A percentile compares a stretch with the other conserved stretches of the same genome.
Evolutionary conservation across 2,797 vertebrate species (phyloP).

Genomic region (Alectoris magna): DNA sequence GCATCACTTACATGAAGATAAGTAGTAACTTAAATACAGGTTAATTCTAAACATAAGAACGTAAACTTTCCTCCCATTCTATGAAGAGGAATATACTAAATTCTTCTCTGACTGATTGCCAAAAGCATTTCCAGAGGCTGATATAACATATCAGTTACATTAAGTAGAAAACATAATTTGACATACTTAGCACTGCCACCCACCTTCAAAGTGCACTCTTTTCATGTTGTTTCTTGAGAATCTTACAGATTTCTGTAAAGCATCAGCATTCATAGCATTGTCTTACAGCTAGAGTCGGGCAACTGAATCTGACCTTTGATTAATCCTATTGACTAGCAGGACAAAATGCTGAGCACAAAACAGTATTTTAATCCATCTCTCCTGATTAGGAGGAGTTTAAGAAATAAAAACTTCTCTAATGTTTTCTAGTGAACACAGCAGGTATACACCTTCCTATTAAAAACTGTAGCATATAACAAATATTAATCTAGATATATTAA

Average conservation of each 20-base stretch:
- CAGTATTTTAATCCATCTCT: not conserved
- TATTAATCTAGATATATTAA: too few species aligned
- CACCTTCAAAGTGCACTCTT: not conserved
- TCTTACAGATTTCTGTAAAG: not conserved
- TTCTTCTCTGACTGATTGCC: not conserved
- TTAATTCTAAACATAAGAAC: not conserved
- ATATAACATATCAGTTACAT: not conserved
- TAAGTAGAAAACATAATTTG: not conserved
- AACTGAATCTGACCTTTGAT: not conserved
- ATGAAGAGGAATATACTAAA: not conserved
- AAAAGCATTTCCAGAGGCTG: not conserved
- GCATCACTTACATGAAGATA: not conserved
- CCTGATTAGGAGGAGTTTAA: not conserved
- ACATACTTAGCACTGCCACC: not conserved
- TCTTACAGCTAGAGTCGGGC: not conserved
- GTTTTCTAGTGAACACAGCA: not conserved
- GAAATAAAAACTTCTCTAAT: not conserved
- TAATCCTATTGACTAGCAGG: not conserved
- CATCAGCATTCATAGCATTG: not conserved
- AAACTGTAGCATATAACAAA: not conserved
- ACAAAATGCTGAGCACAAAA: not conserved
- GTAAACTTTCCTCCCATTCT: not conserved
- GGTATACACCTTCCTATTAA: not conserved
- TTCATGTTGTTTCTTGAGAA: not conserved
- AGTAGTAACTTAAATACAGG: not conserved